phyloP scores from a whole-genome alignment of 1,140 invertebrate species.

The Lepidurus couesii region DNA sequence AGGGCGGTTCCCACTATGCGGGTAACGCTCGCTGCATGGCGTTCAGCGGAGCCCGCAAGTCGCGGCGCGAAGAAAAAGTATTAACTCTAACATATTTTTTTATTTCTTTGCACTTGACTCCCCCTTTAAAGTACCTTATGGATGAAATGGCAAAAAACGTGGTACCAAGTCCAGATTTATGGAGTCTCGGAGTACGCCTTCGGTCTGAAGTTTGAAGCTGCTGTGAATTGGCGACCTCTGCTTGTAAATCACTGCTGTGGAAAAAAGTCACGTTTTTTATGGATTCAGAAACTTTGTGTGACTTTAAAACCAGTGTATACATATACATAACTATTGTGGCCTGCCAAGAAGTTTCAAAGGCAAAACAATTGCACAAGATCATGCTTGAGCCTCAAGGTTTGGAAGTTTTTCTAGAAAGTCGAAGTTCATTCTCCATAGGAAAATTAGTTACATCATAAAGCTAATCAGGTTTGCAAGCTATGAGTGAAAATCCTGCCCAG shows the following conservation, averaged over 20 bases:
- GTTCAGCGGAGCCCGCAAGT: too few relatives aligned
- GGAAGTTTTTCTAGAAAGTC: background rate
- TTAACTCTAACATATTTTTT: too few relatives aligned
- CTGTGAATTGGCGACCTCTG: background rate
- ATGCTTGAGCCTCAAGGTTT: too few relatives aligned
- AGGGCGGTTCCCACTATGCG: too few relatives aligned
- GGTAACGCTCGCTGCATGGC: too few relatives aligned
- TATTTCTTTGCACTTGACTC: too few relatives aligned
- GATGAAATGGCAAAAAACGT: background rate
- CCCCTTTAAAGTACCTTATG: background rate
- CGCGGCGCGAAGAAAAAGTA: too few relatives aligned
- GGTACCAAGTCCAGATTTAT: background rate
- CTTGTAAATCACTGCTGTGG: background rate
- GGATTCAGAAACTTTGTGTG: too few relatives aligned
- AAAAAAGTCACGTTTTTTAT: background rate
- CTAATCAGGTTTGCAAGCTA: slow-evolving; percentile 15
- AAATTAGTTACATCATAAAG: background rate
- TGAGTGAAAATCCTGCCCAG: background rate
- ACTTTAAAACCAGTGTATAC: too few relatives aligned
- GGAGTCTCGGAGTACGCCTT: background rate
- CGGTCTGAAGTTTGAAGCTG: background rate
- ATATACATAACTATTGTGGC: too few relatives aligned
- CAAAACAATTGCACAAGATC: too few relatives aligned
- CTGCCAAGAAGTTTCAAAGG: too few relatives aligned
- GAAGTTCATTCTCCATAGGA: background rate